Evolutionary conservation across 2,113 vertebrate species (phyloP), one percentile per base, ranked within the genome.

Genomic region (Eleginops maclovinus): DNA sequence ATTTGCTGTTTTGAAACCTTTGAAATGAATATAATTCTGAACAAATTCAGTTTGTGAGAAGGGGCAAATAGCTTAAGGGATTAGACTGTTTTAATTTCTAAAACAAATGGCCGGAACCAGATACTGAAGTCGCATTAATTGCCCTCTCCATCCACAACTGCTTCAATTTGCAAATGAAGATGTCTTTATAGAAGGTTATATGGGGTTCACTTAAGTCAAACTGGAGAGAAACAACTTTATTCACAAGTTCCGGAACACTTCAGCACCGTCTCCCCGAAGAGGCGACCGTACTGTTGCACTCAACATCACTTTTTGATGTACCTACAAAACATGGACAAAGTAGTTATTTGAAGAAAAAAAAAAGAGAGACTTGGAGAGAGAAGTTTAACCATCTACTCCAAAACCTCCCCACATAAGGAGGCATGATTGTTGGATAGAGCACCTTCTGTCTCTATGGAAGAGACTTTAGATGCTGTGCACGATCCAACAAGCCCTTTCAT

Each of bases 41-140:
- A 85, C 79, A 92, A 87, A 90, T 81, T 79, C 85, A 75, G 79
- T 81, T 58, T 79, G 84, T 81, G 75, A 79, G 81, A 88, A 87
- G 83, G 76, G 82, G 78, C 77, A 83, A 91, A 88, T 81, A 77
- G 83, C 84, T 90, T 76, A 87, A 87, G 86, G 89, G 87, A 90
- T 91, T 91, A 89, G 72, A 84, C 68, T 56, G 44, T 85, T 91
- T 92, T 92, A 89, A 89, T 90, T 90, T 87, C 84, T 86, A 84
- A 89, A 86, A 91, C 79, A 88, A 92, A 84, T 74, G 77, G 56
- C 78, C 81, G 83, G 75, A 84, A 84, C 82, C 59, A 83, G 72
- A 84, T 67, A 73, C 54, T 62, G 80, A 66, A 60, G 67, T 49
- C 80, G 72, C 60, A 31, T 70, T 54, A 49, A 75, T 74, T 68